phyloP scores from a whole-genome alignment of 2,888 invertebrate species.

The Rotaria macrura region DNA sequence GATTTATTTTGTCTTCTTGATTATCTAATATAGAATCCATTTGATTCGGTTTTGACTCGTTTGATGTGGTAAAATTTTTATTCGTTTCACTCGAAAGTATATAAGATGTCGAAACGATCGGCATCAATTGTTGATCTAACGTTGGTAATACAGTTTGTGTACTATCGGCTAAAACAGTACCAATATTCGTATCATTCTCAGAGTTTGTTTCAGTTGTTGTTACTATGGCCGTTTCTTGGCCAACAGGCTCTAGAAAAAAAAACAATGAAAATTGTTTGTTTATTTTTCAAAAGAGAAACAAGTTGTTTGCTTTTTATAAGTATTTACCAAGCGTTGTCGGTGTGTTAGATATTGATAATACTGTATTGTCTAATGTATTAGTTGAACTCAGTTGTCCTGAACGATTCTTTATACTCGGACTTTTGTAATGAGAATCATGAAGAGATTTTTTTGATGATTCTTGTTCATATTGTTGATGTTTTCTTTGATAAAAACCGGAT shows the following conservation, averaged over 20 bases:
- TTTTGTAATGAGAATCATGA: too few relatives aligned
- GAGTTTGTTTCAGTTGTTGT: not conserved
- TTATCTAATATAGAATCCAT: not conserved
- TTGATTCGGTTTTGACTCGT: not conserved
- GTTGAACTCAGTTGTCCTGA: too few relatives aligned
- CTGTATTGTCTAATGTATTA: not conserved
- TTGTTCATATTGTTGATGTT: not conserved
- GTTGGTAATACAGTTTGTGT: not conserved
- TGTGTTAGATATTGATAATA: not conserved
- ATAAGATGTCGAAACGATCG: not conserved
- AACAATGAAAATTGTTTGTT: too few relatives aligned
- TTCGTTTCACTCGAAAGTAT: not conserved
- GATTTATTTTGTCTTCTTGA: not conserved
- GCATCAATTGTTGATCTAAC: not conserved
- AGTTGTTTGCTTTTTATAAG: not conserved
- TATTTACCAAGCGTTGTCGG: not conserved
- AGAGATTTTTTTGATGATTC: not conserved
- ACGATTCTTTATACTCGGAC: too few relatives aligned
- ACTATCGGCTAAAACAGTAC: not conserved
- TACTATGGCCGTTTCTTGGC: not conserved
- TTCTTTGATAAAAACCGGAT: not conserved
- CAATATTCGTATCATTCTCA: not conserved
- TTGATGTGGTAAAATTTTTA: not conserved
- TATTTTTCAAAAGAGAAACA: too few relatives aligned
- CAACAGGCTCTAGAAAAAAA: not conserved